phyloP scores from a whole-genome alignment of 2,113 vertebrate genomes.

The Centropus unirufus region DNA sequence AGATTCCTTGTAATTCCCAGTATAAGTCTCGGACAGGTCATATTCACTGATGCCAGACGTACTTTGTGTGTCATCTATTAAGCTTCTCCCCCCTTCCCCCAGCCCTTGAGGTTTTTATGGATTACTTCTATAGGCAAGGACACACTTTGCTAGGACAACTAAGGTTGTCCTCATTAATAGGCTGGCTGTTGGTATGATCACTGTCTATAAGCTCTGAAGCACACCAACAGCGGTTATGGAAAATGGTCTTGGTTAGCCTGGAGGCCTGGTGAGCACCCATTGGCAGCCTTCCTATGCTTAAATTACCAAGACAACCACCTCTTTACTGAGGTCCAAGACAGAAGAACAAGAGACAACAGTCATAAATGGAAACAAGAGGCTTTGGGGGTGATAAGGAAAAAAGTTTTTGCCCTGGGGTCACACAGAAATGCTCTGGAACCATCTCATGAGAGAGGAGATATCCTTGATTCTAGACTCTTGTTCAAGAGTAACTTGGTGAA shows the following conservation, averaged over 20 bases:
- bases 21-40: neutral
- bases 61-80: neutral
- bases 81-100: neutral
- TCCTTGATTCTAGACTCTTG: neutral
- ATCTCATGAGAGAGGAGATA: neutral
- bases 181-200: neutral
- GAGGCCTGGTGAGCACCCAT: neutral
- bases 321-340: neutral
- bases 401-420: neutral
- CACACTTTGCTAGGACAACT: neutral
- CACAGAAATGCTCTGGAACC: neutral
- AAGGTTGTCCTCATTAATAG: neutral
- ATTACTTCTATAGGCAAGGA: neutral
- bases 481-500: neutral
- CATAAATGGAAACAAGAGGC: neutral
- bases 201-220: neutral
- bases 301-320: neutral
- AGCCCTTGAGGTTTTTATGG: neutral
- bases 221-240: neutral
- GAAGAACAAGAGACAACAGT: neutral
- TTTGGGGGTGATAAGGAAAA: neutral
- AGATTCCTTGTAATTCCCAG: neutral
- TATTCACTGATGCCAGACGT: neutral
- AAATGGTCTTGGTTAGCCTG: neutral
- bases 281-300: neutral